Evolutionary conservation across 1,140 invertebrate genomes (phyloP), one percentile per base, ranked within the genome.

Genomic region (Spodoptera litura): DNA sequence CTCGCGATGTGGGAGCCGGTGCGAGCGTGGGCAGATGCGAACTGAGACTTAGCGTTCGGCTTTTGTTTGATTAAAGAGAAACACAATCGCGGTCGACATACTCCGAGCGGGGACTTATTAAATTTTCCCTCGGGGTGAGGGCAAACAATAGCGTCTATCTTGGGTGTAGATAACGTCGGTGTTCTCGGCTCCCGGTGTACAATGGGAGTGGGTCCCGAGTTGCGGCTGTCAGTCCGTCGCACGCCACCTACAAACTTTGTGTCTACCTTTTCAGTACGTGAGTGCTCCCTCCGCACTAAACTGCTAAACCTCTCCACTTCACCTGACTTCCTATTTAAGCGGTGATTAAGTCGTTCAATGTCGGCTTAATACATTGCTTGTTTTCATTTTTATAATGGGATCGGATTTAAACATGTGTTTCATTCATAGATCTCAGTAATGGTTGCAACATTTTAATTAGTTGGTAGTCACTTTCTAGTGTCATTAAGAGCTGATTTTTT

Each of bases 121-220:
- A 91, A 90, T 89, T 87, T 86, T 83, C 83, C 80, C 81, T 79
- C 76, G 85, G 83, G 88, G 85, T 78, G 85, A 86, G 79, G 80
- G 79, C 80, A 87, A 91, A 92, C 89, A 92, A 91, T 85, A 81
- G 86, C 83, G 73, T 86, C 86, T 92, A 91, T 91, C 88, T 88
- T 81, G 78, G 80, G 70, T 85, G 81, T 81, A 88, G 92, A 92
- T 92, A 91, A 91, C 85, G 87, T 85, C 87, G 74, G 75, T 88
- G 84, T 85, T 81, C 83, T 81, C 78, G 73, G 70, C 78, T 78
- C 66, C 81, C 74, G 55, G 78, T 79, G 80, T 77, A 91, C 86
- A 91, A 92, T 91, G 82, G 79, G 78, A 80, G 76, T 66, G 62
- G 81, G 64, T 77, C 80, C 68, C 86, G 81, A 82, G 75, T 81